A percentile compares a stretch with the other conserved stretches of the same genome.
These are phyloP conservation scores for Spodoptera picta DNA, from an alignment of 2,888 invertebrate species.

Conservation along the genomic window DNA sequence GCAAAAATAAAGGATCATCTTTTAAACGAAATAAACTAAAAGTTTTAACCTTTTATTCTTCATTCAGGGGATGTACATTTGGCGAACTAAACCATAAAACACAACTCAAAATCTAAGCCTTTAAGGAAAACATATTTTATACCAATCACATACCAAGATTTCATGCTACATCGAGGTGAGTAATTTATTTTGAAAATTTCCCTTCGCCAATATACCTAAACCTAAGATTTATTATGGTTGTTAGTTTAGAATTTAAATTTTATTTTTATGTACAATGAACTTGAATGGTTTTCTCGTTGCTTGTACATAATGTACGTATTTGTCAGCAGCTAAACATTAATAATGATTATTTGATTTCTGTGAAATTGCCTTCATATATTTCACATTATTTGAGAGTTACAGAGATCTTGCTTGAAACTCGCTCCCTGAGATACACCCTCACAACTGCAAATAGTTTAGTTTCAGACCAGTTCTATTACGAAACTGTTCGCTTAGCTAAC, in stretches of 20 bases:
- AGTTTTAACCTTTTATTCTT: too few species aligned
- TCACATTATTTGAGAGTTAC: too few species aligned
- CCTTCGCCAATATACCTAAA: not conserved
- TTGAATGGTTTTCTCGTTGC: not conserved
- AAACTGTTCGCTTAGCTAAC: slow-evolving; percentile 42
- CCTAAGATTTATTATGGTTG: not conserved
- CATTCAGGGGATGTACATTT: too few species aligned
- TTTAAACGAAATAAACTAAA: too few species aligned
- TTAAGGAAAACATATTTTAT: slow-evolving; percentile 17
- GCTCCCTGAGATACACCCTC: slow-evolving; percentile 1
- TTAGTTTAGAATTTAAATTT: too few species aligned
- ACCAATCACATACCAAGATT: slow-evolving; percentile 4
- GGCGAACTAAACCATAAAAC: too few species aligned
- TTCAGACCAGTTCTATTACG: slow-evolving; percentile 36
- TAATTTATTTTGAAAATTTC: slow-evolving; percentile 13
- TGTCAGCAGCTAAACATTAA: too few species aligned
- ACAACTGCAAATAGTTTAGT: slow-evolving; percentile 21
- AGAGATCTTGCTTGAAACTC: too few species aligned
- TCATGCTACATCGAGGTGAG: slow-evolving; percentile 15
- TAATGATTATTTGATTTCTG: too few species aligned
- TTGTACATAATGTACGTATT: too few species aligned
- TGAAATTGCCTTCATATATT: too few species aligned
- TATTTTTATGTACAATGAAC: not conserved
- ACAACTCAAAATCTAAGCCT: not conserved
- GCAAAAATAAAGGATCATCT: too few species aligned